These are phyloP conservation scores for Plutomurus gul DNA, from an alignment of 1,140 invertebrate genomes.

Conservation along the genomic window DNA sequence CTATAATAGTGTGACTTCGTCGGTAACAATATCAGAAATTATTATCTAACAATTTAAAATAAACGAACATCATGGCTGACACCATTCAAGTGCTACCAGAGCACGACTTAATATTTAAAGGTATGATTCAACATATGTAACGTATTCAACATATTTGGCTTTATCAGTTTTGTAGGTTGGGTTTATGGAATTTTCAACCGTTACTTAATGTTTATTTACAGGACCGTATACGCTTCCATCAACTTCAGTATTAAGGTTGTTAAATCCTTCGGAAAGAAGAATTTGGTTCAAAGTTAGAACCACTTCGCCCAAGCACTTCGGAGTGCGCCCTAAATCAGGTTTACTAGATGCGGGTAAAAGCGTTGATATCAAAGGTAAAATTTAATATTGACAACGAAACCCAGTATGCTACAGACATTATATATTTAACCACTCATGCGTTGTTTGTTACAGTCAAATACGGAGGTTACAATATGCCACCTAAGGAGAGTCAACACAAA, in stretches of 20 bases:
- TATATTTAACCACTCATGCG: background rate
- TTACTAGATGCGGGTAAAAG: slow-evolving; percentile 74
- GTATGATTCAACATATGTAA: slow-evolving; percentile 41
- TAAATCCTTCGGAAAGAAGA: slow-evolving; percentile 82
- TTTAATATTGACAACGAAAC: too few relatives aligned
- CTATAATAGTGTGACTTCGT: too few relatives aligned
- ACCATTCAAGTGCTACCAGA: slow-evolving; percentile 54
- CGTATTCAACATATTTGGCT: background rate
- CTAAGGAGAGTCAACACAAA: slow-evolving; percentile 96
- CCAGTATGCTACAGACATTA: too few relatives aligned
- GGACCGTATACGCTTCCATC: slow-evolving; percentile 90
- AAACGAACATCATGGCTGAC: slow-evolving; percentile 52
- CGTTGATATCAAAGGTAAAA: slow-evolving; percentile 85
- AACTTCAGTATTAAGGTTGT: slow-evolving; percentile 86
- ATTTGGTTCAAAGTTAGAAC: slow-evolving; percentile 99
- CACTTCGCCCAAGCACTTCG: slow-evolving; percentile 98
- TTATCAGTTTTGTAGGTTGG: background rate
- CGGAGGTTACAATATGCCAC: slow-evolving; percentile 92
- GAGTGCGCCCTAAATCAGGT: slow-evolving; percentile 98
- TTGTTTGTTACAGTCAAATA: slow-evolving; percentile 79
- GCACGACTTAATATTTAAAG: slow-evolving; percentile 55
- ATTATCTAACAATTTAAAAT: slow-evolving; percentile 39
- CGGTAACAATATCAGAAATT: background rate
- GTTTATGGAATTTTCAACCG: background rate
- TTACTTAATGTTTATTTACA: slow-evolving; percentile 66